phyloP scores from a whole-genome alignment of 2,113 vertebrate genomes.

The Uropsilus gracilis region DNA sequence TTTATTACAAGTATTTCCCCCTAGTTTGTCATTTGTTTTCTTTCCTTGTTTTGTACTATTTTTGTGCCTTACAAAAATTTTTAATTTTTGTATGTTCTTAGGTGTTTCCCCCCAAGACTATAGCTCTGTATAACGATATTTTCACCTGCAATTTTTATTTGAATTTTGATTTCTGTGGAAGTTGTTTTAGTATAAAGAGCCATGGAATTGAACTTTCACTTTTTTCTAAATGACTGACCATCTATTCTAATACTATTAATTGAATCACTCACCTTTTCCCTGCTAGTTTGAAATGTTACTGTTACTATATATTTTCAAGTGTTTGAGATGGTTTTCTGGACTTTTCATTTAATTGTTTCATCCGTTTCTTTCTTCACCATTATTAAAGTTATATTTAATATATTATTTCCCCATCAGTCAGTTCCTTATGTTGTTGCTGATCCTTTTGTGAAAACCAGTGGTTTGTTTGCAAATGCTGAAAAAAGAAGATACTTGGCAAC shows the following conservation, averaged over 20 bases:
- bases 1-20: background rate
- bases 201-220: background rate
- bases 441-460: background rate
- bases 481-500: background rate
- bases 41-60: background rate
- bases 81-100: background rate
- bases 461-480: slow-evolving; percentile 2
- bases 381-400: too few relatives aligned
- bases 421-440: background rate
- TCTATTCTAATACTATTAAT: background rate
- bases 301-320: background rate
- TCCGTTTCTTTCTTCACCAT: background rate
- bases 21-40: background rate
- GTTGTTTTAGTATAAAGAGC: slow-evolving; percentile 11
- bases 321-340: slow-evolving; percentile 10
- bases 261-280: background rate
- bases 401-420: too few relatives aligned
- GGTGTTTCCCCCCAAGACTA: background rate
- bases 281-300: background rate
- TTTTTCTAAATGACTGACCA: background rate
- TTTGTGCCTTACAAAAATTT: background rate
- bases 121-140: background rate
- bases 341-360: background rate
- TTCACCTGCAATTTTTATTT: slow-evolving; percentile 38
- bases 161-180: slow-evolving; percentile 30